phyloP scores from a whole-genome alignment of 2,888 invertebrate species.

The Drosophila infuscata region DNA sequence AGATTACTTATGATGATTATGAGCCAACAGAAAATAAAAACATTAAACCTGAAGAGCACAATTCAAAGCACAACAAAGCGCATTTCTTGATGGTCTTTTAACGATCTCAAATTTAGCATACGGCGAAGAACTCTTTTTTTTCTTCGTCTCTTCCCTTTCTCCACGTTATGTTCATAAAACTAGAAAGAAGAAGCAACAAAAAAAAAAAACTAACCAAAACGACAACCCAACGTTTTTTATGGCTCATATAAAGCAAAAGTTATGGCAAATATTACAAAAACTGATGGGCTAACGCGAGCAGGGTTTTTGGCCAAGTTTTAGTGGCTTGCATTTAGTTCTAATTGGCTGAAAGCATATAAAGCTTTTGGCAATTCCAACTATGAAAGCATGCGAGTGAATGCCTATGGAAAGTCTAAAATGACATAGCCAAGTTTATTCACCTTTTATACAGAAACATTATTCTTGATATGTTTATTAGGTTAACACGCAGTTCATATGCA shows the following conservation, averaged over 20 bases:
- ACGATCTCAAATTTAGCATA: slow-evolving; percentile 61
- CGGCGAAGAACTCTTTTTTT: slow-evolving; percentile 18
- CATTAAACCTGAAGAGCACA: slow-evolving; percentile 16
- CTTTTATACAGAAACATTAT: slow-evolving; percentile 9
- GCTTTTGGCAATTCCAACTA: slow-evolving; percentile 37
- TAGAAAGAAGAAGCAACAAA: not conserved
- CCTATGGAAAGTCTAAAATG: slow-evolving; percentile 19
- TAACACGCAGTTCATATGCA: not conserved
- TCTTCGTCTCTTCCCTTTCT: not conserved
- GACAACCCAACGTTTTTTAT: slow-evolving; percentile 45
- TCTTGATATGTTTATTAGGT: not conserved
- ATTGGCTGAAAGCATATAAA: slow-evolving; percentile 50
- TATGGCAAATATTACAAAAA: slow-evolving; percentile 40
- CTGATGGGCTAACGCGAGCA: slow-evolving; percentile 15
- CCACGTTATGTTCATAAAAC: slow-evolving; percentile 39
- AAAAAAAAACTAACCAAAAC: slow-evolving; percentile 2
- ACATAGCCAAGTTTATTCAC: slow-evolving; percentile 10
- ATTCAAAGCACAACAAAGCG: slow-evolving; percentile 59
- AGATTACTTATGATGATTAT: slow-evolving; percentile 76
- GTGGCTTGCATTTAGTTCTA: slow-evolving; percentile 54
- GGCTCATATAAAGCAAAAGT: slow-evolving; percentile 50
- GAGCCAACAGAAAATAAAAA: slow-evolving; percentile 31
- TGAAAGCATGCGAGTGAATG: slow-evolving; percentile 4
- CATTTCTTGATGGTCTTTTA: slow-evolving; percentile 61
- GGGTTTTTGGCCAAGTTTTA: slow-evolving; percentile 35